Percentiles rank a stretch among this genome's conserved stretches.
phyloP scores from a whole-genome alignment of 2,113 vertebrate species.

The Microtus pennsylvanicus region DNA sequence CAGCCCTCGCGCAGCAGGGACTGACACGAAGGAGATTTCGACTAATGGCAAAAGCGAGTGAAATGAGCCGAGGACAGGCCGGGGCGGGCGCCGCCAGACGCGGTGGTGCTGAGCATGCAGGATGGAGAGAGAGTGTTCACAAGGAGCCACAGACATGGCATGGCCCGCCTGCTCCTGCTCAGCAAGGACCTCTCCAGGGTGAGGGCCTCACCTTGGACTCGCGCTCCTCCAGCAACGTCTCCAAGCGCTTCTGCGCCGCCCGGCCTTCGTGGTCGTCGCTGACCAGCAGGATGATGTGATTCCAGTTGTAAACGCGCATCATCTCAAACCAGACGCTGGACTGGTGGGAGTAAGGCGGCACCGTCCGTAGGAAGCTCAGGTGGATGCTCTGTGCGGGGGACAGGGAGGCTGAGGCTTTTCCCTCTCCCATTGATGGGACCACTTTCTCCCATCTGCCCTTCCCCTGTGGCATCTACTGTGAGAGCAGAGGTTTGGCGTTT shows the following conservation, averaged over 20 bases:
- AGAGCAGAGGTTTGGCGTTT: accelerated
- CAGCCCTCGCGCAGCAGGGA: conserved; percentile 93
- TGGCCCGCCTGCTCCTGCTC: conserved; percentile 58
- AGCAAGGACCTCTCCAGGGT: background rate
- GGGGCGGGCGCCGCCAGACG: conserved; percentile 97
- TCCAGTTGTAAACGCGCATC: conserved; percentile 99
- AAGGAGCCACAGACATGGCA: conserved; percentile 93
- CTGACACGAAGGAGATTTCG: conserved; percentile 96
- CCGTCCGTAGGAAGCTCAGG: conserved; percentile 97
- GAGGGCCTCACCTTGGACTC: conserved; percentile 97
- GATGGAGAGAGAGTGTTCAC: conserved; percentile 97
- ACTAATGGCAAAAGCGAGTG: conserved; percentile 97
- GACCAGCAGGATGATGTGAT: conserved; percentile 98
- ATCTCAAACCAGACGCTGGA: conserved; percentile 99
- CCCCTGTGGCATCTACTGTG: accelerated
- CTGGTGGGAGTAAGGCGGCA: conserved; percentile 98
- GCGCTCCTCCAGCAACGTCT: conserved; percentile 97
- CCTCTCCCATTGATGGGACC: background rate
- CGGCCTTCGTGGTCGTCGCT: conserved; percentile 99
- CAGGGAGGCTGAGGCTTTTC: background rate
- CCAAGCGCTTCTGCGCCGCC: conserved; percentile 97
- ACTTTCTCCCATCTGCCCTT: too few species aligned
- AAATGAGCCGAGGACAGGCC: conserved; percentile 98
- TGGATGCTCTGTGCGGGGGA: conserved; percentile 94
- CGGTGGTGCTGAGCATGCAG: conserved; percentile 97